These are phyloP conservation scores for Oplegnathus fasciatus DNA, from an alignment of 2,113 vertebrate genomes.

Conservation along the genomic window DNA sequence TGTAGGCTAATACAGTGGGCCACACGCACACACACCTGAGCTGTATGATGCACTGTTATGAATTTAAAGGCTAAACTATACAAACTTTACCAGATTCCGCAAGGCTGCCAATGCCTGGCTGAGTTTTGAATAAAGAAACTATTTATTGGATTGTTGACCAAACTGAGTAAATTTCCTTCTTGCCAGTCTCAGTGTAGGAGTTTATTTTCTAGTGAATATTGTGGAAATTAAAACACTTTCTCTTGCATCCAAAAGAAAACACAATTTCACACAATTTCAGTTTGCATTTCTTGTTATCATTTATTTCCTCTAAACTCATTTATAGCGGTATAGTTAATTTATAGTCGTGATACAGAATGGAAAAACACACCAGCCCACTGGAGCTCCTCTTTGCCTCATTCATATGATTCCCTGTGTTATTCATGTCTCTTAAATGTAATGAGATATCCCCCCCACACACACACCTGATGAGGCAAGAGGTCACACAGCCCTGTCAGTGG, in stretches of 20 bases:
- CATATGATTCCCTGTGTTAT: conserved; percentile 1
- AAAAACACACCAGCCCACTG: conserved; percentile 1
- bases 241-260: too few species aligned
- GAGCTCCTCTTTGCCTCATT: background rate
- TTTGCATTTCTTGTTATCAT: too few species aligned
- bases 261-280: too few species aligned
- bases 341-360: background rate
- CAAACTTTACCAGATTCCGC: too few species aligned
- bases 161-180: too few species aligned
- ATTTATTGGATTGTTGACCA: too few species aligned
- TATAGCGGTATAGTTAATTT: background rate
- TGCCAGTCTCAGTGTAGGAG: background rate
- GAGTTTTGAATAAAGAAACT: too few species aligned
- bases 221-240: too few species aligned
- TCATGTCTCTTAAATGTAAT: conserved; percentile 1
- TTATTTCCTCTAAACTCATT: too few species aligned
- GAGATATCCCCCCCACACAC: background rate
- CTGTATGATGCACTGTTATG: background rate
- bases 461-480: background rate
- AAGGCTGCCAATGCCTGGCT: too few species aligned
- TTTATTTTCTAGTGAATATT: background rate
- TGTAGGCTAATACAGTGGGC: background rate
- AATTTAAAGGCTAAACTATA: background rate
- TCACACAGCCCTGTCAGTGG: background rate
- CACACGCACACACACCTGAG: background rate